These are phyloP conservation scores for Rhopilema esculentum DNA, from an alignment of 30 jellyfish, hydroid and myxozoan species.

Conservation along the genomic window DNA sequence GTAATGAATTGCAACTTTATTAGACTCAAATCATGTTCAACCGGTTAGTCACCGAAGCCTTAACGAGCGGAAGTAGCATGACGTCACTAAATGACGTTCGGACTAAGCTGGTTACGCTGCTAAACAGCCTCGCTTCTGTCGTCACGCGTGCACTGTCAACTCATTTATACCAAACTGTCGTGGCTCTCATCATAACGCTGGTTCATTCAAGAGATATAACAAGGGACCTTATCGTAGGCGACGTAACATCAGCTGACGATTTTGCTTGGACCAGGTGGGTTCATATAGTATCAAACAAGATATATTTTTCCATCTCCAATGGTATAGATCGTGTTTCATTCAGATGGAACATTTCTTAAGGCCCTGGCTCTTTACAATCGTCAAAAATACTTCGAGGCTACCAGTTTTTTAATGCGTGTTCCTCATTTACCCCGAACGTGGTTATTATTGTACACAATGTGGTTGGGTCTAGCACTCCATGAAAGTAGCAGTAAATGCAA, in stretches of 20 bases:
- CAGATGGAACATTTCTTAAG: too few relatives aligned
- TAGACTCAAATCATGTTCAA: conserved; percentile 74
- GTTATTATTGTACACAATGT: too few relatives aligned
- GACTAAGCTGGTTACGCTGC: conserved; percentile 21
- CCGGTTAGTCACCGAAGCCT: conserved; percentile 50
- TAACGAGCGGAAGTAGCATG: conserved; percentile 19
- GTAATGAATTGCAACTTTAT: neutral
- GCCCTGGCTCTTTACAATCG: too few relatives aligned
- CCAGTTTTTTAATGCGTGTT: too few relatives aligned
- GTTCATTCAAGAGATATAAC: conserved; percentile 84
- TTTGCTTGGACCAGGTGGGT: conserved; percentile 84
- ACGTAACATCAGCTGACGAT: conserved; percentile 42
- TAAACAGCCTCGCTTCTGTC: conserved; percentile 49
- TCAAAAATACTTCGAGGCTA: too few relatives aligned
- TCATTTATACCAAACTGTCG: conserved; percentile 54
- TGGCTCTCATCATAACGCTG: conserved; percentile 74
- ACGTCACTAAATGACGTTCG: conserved; percentile 16
- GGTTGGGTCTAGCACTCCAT: too few relatives aligned
- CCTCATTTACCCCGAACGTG: too few relatives aligned
- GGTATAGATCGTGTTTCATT: too few relatives aligned
- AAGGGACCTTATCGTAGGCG: conserved; percentile 33
- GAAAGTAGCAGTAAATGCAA: too few relatives aligned
- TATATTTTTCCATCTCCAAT: neutral
- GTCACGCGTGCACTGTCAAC: conserved; percentile 38
- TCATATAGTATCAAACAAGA: neutral